Evolutionary conservation across 2,888 invertebrate species (phyloP).

Genomic region (Apocheima hispidaria): DNA sequence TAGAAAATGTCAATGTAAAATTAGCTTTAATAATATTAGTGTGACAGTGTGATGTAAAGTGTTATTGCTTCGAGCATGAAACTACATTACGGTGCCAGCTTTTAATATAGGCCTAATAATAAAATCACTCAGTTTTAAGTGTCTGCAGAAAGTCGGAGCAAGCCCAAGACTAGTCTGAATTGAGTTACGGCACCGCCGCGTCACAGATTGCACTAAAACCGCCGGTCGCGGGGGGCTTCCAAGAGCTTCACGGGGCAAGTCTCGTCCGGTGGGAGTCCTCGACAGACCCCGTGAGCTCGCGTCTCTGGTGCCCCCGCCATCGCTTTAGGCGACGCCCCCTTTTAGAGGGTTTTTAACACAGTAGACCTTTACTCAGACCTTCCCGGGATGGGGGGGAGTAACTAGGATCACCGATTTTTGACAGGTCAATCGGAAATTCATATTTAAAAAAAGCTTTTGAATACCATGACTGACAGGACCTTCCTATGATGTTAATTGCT

Average conservation of each 20-base stretch:
- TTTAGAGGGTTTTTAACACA: constrained; percentile 82
- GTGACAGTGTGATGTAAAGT: no score
- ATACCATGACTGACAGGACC: background rate
- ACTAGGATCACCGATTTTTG: constrained; percentile 51
- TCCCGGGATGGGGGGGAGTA: constrained; percentile 88
- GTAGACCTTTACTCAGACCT: constrained; percentile 91
- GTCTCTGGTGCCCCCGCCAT: constrained; percentile 90
- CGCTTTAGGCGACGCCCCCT: constrained; percentile 86
- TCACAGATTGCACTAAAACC: constrained; percentile 91
- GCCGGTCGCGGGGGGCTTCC: constrained; percentile 89
- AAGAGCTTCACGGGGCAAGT: constrained; percentile 78
- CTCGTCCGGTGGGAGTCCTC: constrained; percentile 80
- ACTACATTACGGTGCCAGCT: background rate
- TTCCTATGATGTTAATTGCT: background rate
- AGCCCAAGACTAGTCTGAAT: constrained; percentile 93
- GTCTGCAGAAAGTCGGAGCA: constrained; percentile 65
- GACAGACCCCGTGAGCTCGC: constrained; percentile 73
- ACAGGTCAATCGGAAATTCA: background rate
- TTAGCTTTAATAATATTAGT: no score
- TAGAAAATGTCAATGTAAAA: no score
- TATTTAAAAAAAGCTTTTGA: background rate
- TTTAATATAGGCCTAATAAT: background rate
- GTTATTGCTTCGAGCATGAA: no score
- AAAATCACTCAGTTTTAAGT: constrained; percentile 64
- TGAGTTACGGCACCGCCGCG: constrained; percentile 87